Evolutionary conservation across 92 coral and sea anemone genomes (phyloP).

Genomic region (Parazoanthus atlanticus): DNA sequence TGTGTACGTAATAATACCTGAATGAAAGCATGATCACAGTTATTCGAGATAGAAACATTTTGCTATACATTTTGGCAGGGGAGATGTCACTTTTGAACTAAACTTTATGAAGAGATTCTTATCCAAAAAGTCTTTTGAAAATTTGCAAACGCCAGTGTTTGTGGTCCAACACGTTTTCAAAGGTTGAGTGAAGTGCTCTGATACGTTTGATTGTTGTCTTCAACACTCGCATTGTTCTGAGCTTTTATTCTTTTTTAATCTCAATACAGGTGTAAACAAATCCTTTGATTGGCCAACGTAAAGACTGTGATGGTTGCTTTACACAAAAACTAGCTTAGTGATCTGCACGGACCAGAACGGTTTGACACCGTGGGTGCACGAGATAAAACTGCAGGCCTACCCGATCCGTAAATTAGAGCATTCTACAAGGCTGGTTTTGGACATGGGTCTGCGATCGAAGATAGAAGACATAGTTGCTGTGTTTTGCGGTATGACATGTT

Average conservation of each 20-base stretch:
- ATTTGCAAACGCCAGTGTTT: background rate
- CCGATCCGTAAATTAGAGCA: background rate
- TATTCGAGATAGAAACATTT: background rate
- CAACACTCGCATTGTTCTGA: background rate
- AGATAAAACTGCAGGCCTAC: background rate
- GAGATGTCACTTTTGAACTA: no score
- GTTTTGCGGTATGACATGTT: background rate
- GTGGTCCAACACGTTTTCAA: background rate
- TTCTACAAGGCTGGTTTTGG: background rate
- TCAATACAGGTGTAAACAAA: slow-evolving; percentile 8
- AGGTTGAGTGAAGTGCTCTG: background rate
- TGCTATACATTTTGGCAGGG: background rate
- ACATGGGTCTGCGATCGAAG: slow-evolving; percentile 1
- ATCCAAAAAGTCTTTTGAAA: background rate
- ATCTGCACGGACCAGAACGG: background rate
- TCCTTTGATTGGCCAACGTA: background rate
- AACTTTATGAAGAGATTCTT: no score
- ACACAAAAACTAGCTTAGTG: background rate
- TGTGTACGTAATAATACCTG: background rate
- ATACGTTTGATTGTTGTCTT: background rate
- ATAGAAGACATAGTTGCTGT: background rate
- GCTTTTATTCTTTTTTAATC: background rate
- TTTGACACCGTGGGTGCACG: background rate
- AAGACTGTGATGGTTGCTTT: background rate
- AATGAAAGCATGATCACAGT: background rate